Evolutionary conservation across 1,140 invertebrate species (phyloP).

Genomic region (Atta colombica): DNA sequence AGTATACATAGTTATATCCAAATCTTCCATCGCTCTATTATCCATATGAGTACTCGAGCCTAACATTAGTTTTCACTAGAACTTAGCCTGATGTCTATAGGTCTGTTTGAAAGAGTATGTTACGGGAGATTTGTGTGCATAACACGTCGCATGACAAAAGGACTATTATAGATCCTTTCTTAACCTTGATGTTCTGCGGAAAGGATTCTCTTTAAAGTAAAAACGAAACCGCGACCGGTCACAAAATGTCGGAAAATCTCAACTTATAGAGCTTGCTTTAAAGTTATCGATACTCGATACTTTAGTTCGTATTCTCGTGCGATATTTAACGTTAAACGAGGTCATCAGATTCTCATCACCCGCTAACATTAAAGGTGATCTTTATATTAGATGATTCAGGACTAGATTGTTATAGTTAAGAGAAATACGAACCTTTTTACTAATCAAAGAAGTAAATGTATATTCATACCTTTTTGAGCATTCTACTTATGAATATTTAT

Average conservation of each 20-base stretch:
- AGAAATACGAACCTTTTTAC: conserved; percentile 1
- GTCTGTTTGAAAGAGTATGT: conserved; percentile 35
- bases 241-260: conserved; percentile 24
- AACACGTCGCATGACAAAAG: conserved; percentile 62
- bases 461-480: conserved; percentile 10
- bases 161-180: conserved; percentile 55
- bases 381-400: conserved; percentile 18
- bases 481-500: conserved; percentile 18
- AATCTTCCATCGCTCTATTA: conserved; percentile 78
- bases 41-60: conserved; percentile 78
- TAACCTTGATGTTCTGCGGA: conserved; percentile 3
- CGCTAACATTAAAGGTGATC: conserved; percentile 45
- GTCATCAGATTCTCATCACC: conserved; percentile 16
- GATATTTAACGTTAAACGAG: conserved; percentile 43
- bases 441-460: conserved; percentile 2
- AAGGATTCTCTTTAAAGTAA: conserved; percentile 46
- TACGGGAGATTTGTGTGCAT: conserved; percentile 51
- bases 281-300: conserved; percentile 49
- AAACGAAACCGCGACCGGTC: conserved; percentile 12
- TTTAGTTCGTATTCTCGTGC: conserved; percentile 6
- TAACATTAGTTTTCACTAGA: conserved; percentile 83
- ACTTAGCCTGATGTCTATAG: conserved; percentile 75
- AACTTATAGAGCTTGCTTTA: conserved; percentile 24
- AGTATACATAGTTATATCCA: conserved; percentile 81
- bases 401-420: not conserved